A percentile compares a stretch with the other conserved stretches of the same genome.
phyloP scores from a whole-genome alignment of 2,797 vertebrate genomes.

The Artibeus lituratus region DNA sequence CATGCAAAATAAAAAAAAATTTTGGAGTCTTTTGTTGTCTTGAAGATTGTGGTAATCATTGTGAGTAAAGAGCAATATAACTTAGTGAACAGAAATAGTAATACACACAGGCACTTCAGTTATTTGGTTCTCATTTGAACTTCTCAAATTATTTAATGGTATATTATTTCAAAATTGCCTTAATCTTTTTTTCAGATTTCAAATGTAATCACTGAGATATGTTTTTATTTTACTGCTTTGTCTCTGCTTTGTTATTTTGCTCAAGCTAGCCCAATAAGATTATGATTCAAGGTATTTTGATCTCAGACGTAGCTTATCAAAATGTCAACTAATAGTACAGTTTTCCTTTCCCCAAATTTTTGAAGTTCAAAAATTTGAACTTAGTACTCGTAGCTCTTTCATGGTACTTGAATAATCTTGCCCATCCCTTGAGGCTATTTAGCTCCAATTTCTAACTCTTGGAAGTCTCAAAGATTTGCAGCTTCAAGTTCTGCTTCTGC shows the following conservation, averaged over 20 bases:
- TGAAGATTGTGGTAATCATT: neutral
- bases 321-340: constrained; percentile 77
- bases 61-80: neutral
- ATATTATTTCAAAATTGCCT: constrained; percentile 36
- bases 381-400: constrained; percentile 77
- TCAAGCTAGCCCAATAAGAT: constrained; percentile 70
- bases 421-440: constrained; percentile 85
- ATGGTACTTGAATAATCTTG: constrained; percentile 85
- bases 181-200: constrained; percentile 69
- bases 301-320: constrained; percentile 82
- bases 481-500: constrained; percentile 79
- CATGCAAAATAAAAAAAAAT: neutral
- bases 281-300: constrained; percentile 78
- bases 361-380: too few species aligned
- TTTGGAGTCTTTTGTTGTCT: neutral
- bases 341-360: constrained; percentile 77
- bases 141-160: constrained; percentile 15
- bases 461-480: constrained; percentile 80
- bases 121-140: constrained; percentile 1
- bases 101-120: neutral
- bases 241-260: constrained; percentile 73
- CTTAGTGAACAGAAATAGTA: neutral
- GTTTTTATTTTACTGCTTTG: constrained; percentile 68
- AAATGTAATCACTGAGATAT: constrained; percentile 37
- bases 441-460: constrained; percentile 83